Evolutionary conservation across 1,140 invertebrate species (phyloP).

Genomic region (Bombus difficillimus): DNA sequence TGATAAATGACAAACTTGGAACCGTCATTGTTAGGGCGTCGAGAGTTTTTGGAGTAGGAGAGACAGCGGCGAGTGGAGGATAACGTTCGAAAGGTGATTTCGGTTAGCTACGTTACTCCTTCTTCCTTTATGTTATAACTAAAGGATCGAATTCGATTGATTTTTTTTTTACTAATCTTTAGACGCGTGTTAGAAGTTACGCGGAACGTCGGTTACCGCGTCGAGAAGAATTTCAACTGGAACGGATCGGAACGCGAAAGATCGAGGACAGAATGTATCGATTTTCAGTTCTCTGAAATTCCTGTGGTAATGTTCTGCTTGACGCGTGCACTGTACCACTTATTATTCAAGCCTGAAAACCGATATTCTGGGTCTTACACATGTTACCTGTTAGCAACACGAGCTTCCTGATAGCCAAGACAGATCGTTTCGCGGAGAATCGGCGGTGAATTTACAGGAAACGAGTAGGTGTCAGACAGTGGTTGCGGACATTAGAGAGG

Average conservation of each 20-base stretch:
- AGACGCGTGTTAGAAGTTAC: background rate
- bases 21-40: background rate
- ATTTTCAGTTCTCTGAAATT: conserved; percentile 43
- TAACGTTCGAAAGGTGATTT: background rate
- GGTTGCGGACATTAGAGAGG: conserved; percentile 46
- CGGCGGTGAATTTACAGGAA: conserved; percentile 62
- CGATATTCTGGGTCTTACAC: conserved; percentile 62
- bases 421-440: conserved; percentile 55
- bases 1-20: background rate
- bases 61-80: background rate
- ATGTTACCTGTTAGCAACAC: conserved; percentile 63
- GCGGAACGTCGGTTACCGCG: too few species aligned
- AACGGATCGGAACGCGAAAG: background rate
- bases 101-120: background rate
- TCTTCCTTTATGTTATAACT: background rate
- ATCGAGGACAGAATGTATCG: conserved; percentile 16
- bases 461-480: conserved; percentile 56
- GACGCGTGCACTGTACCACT: conserved; percentile 45
- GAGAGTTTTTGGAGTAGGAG: background rate
- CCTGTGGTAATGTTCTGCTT: conserved; percentile 27
- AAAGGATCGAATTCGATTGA: background rate
- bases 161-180: background rate
- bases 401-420: conserved; percentile 65
- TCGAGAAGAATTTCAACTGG: background rate
- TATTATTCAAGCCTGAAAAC: conserved; percentile 64